Conservation (phyloP, 23 tunicate species). For the Trididemnum clinides region DNA sequence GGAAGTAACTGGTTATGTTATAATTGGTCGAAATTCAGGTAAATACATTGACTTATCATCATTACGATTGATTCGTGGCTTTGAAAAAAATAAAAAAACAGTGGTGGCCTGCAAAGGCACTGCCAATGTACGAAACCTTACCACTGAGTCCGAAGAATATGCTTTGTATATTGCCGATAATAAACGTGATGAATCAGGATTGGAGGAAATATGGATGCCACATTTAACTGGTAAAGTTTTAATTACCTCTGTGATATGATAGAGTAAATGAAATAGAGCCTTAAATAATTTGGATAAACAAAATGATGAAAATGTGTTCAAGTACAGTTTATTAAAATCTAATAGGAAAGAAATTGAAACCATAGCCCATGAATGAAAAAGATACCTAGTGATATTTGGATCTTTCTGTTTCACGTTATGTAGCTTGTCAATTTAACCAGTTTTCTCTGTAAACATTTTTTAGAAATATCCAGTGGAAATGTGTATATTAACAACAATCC, state of each 20-base stretch:
- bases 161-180: constrained; percentile 15
- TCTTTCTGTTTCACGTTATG: too few species aligned
- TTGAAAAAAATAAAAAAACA: neutral
- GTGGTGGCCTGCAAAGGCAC: neutral
- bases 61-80: constrained; percentile 74
- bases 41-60: constrained; percentile 74
- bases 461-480: constrained; percentile 74
- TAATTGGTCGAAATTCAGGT: constrained; percentile 36
- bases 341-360: too few species aligned
- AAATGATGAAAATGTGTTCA: too few species aligned
- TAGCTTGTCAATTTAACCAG: too few species aligned
- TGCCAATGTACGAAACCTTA: neutral
- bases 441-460: too few species aligned
- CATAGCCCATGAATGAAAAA: too few species aligned
- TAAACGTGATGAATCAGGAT: neutral
- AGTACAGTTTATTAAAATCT: too few species aligned
- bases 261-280: too few species aligned
- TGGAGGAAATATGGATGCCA: constrained; percentile 49
- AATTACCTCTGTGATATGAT: too few species aligned
- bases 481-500: constrained; percentile 43
- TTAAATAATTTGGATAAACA: too few species aligned
- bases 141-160: neutral
- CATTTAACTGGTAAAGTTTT: constrained; percentile 64
- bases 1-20: constrained; percentile 76
- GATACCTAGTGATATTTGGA: too few species aligned